These are phyloP conservation scores for Danio tinwini DNA, from an alignment of 2,797 vertebrate species.

Conservation along the genomic window DNA sequence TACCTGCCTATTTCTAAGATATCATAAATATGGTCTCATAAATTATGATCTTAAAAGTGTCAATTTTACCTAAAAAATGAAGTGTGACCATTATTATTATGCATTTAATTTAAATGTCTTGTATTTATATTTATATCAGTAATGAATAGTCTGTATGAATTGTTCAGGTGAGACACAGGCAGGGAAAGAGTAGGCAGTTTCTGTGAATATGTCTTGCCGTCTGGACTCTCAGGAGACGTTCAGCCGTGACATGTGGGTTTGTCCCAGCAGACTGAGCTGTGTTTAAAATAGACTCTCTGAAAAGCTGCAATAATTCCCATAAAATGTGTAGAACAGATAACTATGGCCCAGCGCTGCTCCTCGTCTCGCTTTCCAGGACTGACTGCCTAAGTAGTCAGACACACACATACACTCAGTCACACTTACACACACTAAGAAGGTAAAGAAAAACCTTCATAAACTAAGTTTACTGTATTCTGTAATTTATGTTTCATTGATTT, in stretches of 20 bases:
- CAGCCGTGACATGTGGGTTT: slow-evolving; percentile 37
- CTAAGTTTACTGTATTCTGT: too few relatives aligned
- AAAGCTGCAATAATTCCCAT: slow-evolving; percentile 34
- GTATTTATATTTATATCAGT: too few relatives aligned
- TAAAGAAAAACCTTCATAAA: too few relatives aligned
- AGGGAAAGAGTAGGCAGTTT: slow-evolving; percentile 14
- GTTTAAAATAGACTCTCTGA: slow-evolving; percentile 51
- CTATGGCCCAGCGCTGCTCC: slow-evolving; percentile 50
- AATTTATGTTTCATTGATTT: too few relatives aligned
- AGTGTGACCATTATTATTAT: too few relatives aligned
- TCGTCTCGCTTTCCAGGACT: slow-evolving; percentile 21
- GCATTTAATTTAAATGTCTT: too few relatives aligned
- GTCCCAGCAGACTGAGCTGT: slow-evolving; percentile 21
- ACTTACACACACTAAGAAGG: too few relatives aligned
- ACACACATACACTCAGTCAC: background rate
- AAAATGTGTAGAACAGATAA: slow-evolving; percentile 38
- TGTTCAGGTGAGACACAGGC: background rate
- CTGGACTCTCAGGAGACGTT: slow-evolving; percentile 46
- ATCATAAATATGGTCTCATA: too few relatives aligned
- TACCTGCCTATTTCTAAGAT: too few relatives aligned
- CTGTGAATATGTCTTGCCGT: background rate
- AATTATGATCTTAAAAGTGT: too few relatives aligned
- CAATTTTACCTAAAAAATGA: too few relatives aligned
- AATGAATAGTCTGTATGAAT: background rate
- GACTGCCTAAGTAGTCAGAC: slow-evolving; percentile 7